Base-by-base conservation (phyloP, 2,888 invertebrate genomes). In the Polylopha cassiicola region DNA sequence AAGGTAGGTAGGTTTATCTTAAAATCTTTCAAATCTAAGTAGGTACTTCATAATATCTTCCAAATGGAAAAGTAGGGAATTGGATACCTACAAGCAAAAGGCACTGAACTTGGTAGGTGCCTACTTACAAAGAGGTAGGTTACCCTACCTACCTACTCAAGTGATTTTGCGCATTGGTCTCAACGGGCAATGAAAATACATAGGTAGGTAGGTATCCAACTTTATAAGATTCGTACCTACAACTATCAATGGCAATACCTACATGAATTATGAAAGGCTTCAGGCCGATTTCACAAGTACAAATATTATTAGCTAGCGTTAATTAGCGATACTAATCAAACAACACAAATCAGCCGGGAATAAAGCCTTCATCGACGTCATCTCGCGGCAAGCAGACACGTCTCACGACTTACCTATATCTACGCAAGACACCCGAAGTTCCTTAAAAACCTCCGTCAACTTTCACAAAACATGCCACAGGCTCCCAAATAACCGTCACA, bases 391-490 rank as follows among this genome's bases (percentile, higher is more conserved):
- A 29, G 34, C 39, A 44, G 47, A 49, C 48, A 49, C 47, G 47
- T 46, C 46, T 45, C 28, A 27, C 37, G 27, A 47, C 47, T 46
- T 44, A 49, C 48, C 48, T 48, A 24, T 73, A 77, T 34, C 39
- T 30, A 30, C 55, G 62, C 59, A 64, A 70, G 64, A 66, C 73
- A 66, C 69, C 73, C 62, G 65, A 59, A 73, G 71, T 75, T 73
- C 68, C 72, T 73, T 65, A 59, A 58, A 60, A 65, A 61, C 58
- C 71, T 66, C 67, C 73, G 74, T 79, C 75, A 82, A 76, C 77
- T 73, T 64, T 72, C 75, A 70, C 70, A 63, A 65, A 75, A 73
- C 84, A 85, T 85, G 78, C 76, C 82, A 84, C 76, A 76, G 65
- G 67, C 65, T 71, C 61, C 46, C 55, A 54, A 75, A 75, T 80